These are phyloP conservation scores for Himantopus leucocephalus DNA, from an alignment of 2,113 vertebrate species.

Conservation along the genomic window DNA sequence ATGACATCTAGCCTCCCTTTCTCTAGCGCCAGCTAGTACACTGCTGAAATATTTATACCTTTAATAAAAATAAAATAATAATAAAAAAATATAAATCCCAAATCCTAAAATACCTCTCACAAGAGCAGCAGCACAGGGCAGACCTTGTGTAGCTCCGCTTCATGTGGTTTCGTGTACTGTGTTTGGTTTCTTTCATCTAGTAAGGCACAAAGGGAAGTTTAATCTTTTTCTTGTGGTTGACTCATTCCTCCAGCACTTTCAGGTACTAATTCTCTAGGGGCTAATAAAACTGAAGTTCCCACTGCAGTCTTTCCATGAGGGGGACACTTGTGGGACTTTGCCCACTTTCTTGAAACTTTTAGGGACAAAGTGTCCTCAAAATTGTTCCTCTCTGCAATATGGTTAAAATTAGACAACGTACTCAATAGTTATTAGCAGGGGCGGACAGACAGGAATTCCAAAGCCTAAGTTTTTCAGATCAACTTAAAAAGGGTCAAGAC, in stretches of 20 bases:
- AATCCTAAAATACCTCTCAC: neutral
- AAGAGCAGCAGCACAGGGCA: neutral
- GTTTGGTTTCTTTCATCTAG: neutral
- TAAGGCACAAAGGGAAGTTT: neutral
- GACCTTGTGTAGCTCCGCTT: neutral
- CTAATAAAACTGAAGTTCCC: neutral
- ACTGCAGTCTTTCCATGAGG: neutral
- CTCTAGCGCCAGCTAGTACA: neutral
- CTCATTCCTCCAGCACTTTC: neutral
- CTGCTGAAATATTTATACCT: neutral
- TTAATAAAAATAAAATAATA: neutral
- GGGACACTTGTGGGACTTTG: neutral
- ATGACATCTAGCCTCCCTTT: neutral
- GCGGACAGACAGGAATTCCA: neutral
- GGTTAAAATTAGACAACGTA: neutral
- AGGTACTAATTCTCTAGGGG: neutral
- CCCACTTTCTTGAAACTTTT: neutral
- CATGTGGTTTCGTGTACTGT: accelerated
- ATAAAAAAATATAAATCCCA: neutral
- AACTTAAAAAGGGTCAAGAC: neutral
- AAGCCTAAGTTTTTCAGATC: neutral
- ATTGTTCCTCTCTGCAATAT: neutral
- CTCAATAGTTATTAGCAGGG: neutral
- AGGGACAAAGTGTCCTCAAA: neutral
- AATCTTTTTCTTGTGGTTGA: neutral